Percentiles rank a stretch among this genome's conserved stretches.
Evolutionary conservation across 2,888 invertebrate genomes (phyloP).

Genomic region (Scaeva pyrastri): DNA sequence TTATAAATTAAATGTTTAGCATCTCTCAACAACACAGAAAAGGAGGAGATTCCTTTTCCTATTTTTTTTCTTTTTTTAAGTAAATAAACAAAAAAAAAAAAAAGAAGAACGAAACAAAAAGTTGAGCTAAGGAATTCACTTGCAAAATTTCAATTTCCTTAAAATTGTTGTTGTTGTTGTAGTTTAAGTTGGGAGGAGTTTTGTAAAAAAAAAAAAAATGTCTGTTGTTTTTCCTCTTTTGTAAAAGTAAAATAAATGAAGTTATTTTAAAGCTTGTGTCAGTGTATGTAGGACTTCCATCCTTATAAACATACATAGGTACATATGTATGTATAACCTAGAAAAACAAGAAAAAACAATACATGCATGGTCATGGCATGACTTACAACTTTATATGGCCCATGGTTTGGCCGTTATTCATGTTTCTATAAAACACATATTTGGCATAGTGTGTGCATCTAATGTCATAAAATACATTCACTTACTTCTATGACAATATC

Average conservation of each 20-base stretch:
- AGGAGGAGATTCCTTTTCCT: not conserved
- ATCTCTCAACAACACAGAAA: not conserved
- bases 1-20: not conserved
- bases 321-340: no score
- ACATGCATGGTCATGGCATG: not conserved
- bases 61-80: not conserved
- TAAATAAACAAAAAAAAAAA: not conserved
- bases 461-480: constrained; percentile 14
- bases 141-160: constrained; percentile 2
- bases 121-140: not conserved
- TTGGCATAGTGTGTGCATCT: constrained; percentile 12
- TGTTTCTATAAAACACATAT: constrained; percentile 4
- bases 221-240: not conserved
- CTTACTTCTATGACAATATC: no score
- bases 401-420: constrained; percentile 9
- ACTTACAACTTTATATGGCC: not conserved
- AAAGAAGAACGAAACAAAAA: not conserved
- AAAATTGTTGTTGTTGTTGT: not conserved
- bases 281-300: not conserved
- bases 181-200: not conserved
- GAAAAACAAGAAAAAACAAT: not conserved
- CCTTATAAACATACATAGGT: no score
- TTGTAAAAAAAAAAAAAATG: constrained; percentile 1
- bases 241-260: not conserved
- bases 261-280: constrained; percentile 2